A percentile compares a stretch with the other conserved stretches of the same genome.
phyloP scores from a whole-genome alignment of 1,140 invertebrate species.

The Temnothorax curvispinosus region DNA sequence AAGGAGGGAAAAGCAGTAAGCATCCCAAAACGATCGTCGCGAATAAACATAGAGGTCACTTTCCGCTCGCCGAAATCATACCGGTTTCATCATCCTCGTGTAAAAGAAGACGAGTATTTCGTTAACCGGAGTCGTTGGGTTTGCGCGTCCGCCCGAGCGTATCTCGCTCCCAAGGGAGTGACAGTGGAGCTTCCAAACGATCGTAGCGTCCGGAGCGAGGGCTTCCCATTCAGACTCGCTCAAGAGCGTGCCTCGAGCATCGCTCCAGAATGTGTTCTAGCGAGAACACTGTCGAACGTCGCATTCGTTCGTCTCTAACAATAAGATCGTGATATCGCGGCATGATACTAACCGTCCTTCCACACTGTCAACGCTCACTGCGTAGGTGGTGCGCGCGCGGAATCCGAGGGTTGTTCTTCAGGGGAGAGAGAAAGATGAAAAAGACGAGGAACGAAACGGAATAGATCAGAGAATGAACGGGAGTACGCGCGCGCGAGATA shows the following conservation, averaged over 20 bases:
- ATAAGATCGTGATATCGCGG: conserved; percentile 15
- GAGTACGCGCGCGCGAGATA: background rate
- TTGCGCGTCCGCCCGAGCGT: background rate
- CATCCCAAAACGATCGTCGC: background rate
- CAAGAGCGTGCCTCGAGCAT: background rate
- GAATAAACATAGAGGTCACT: conserved; percentile 24
- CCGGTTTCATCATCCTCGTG: background rate
- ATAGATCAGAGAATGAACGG: conserved; percentile 34
- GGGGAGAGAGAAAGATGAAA: background rate
- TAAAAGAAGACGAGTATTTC: background rate
- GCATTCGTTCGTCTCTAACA: background rate
- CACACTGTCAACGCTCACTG: background rate
- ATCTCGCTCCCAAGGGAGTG: background rate
- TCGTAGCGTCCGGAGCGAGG: too few species aligned
- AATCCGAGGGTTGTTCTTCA: background rate
- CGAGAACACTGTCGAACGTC: background rate
- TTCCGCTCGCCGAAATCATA: background rate
- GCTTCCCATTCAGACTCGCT: background rate
- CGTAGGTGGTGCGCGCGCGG: background rate
- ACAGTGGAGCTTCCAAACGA: background rate
- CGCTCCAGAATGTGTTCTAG: background rate
- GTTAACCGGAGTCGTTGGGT: background rate
- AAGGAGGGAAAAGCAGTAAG: background rate
- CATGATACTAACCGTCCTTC: conserved; percentile 22
- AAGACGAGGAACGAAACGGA: conserved; percentile 46